These are phyloP conservation scores for Ariopsis seemanni DNA, from an alignment of 2,113 vertebrate genomes.

Conservation along the genomic window DNA sequence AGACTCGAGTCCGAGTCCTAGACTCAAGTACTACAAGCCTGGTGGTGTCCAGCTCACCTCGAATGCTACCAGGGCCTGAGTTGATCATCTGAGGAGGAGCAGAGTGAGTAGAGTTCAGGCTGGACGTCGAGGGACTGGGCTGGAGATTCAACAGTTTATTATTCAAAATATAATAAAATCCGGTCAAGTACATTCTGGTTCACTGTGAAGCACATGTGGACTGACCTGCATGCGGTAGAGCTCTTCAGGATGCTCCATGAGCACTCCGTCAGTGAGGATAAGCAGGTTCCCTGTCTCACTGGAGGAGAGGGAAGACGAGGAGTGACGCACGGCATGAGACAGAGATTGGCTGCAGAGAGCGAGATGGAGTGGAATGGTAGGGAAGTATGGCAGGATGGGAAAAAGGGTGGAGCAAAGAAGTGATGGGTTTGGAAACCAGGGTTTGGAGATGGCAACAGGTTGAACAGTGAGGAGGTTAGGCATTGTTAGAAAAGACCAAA, in stretches of 20 bases:
- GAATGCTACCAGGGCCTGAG: conserved; percentile 86
- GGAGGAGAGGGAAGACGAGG: conserved; percentile 88
- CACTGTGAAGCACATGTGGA: not conserved
- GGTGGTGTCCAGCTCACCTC: conserved; percentile 76
- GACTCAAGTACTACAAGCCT: no score
- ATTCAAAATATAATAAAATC: not conserved
- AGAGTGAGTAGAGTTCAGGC: conserved; percentile 94
- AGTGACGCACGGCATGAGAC: conserved; percentile 85
- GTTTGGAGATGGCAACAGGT: not conserved
- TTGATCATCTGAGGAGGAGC: conserved; percentile 94
- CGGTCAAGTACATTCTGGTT: not conserved
- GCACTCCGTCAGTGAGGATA: conserved; percentile 84
- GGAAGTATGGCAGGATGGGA: not conserved
- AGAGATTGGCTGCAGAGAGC: conserved; percentile 74
- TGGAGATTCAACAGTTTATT: conserved; percentile 61
- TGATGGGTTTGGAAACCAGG: not conserved
- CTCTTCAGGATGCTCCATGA: conserved; percentile 88
- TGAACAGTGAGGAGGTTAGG: not conserved
- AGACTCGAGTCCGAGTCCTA: no score
- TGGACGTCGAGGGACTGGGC: conserved; percentile 95
- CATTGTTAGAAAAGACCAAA: not conserved
- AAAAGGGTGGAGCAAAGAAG: not conserved
- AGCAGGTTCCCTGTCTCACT: conserved; percentile 88
- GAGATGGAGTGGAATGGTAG: conserved; percentile 57
- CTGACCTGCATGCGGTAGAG: conserved; percentile 95